These are phyloP conservation scores for Pseudois nayaur DNA, from an alignment of 2,113 vertebrate genomes.

Conservation along the genomic window DNA sequence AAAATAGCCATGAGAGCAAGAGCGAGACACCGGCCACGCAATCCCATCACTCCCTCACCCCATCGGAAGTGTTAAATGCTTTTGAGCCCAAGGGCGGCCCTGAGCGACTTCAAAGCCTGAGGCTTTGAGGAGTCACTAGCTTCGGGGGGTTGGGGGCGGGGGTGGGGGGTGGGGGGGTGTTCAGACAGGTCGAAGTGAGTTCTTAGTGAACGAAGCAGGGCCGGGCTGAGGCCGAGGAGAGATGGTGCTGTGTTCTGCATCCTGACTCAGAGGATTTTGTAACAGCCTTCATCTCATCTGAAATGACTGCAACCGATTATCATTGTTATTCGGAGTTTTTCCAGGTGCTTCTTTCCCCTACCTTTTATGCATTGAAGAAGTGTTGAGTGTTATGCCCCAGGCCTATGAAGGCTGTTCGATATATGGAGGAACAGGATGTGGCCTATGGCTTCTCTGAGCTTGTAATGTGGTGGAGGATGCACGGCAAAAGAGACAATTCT, in stretches of 20 bases:
- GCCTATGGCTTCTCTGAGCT: not conserved
- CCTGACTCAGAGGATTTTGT: not conserved
- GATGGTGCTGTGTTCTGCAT: not conserved
- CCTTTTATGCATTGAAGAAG: not conserved
- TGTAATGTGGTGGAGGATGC: not conserved
- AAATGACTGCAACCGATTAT: not conserved
- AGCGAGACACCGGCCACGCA: fast-evolving
- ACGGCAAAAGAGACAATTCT: not conserved
- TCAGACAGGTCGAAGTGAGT: not conserved
- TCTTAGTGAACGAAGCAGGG: not conserved
- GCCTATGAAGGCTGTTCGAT: not conserved
- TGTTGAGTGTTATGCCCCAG: not conserved
- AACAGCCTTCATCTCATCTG: not conserved
- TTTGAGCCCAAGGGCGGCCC: no score
- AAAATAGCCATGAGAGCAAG: not conserved
- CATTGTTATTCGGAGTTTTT: not conserved
- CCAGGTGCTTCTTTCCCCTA: slow-evolving; percentile 16
- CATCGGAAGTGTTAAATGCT: not conserved
- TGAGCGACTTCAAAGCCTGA: not conserved
- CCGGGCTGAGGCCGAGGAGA: not conserved
- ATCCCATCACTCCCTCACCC: not conserved
- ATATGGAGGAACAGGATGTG: not conserved
- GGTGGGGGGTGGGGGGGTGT: no score
- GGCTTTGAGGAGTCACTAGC: slow-evolving; percentile 4
- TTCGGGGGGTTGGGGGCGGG: not conserved